Evolutionary conservation across 2,888 invertebrate genomes (phyloP).

Genomic region (Acleris emargana): DNA sequence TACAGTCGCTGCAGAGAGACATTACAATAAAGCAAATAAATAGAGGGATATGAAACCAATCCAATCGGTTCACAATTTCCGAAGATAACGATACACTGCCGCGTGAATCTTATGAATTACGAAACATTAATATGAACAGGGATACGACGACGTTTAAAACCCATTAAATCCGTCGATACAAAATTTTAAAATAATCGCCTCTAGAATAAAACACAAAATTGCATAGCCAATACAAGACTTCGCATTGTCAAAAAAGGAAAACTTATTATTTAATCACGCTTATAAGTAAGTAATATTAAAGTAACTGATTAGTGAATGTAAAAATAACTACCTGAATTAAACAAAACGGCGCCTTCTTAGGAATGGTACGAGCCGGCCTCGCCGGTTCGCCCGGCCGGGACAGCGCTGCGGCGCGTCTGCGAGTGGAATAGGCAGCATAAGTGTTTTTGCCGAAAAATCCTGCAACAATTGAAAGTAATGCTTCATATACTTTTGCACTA

Average conservation of each 20-base stretch:
- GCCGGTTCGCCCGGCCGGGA: background rate
- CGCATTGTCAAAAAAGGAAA: slow-evolving; percentile 15
- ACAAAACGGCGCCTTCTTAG: background rate
- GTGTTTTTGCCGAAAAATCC: background rate
- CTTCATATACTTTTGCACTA: slow-evolving; percentile 8
- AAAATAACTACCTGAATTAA: slow-evolving; percentile 19
- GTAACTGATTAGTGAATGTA: background rate
- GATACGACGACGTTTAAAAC: background rate
- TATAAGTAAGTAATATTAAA: background rate
- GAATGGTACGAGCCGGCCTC: background rate
- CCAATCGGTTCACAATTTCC: background rate
- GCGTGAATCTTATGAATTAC: no score
- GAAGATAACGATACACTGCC: background rate
- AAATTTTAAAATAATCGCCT: slow-evolving; percentile 9
- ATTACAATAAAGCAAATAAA: background rate
- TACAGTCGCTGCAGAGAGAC: slow-evolving; percentile 25
- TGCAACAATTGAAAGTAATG: slow-evolving; percentile 18
- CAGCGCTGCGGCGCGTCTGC: background rate
- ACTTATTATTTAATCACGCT: slow-evolving; percentile 16
- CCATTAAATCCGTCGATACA: background rate
- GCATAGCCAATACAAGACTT: slow-evolving; percentile 14
- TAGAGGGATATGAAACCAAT: background rate
- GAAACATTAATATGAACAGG: no score
- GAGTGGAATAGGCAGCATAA: background rate
- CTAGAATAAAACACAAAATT: slow-evolving; percentile 10